Conservation (phyloP, 2,113 vertebrate genomes). For the Kryptolebias marmoratus region DNA sequence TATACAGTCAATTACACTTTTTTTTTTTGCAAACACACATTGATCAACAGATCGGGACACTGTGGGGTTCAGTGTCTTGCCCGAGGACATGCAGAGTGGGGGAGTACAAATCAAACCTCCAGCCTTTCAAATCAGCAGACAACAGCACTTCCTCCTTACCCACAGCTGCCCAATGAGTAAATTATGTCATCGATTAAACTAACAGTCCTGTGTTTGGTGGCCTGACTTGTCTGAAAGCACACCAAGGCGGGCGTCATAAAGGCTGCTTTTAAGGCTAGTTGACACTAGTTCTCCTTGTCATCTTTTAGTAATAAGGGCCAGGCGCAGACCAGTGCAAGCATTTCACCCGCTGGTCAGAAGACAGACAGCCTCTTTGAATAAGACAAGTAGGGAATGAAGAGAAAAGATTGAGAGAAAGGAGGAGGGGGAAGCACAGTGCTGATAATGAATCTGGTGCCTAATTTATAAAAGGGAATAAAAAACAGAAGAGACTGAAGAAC, state of each 20-base stretch:
- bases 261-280: conserved; percentile 77
- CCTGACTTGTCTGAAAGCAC: conserved; percentile 64
- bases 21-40: background rate
- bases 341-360: conserved; percentile 64
- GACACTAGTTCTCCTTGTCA: conserved; percentile 76
- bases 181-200: conserved; percentile 65
- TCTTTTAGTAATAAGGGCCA: conserved; percentile 75
- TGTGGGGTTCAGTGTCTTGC: background rate
- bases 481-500: background rate
- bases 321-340: conserved; percentile 54
- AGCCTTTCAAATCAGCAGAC: background rate
- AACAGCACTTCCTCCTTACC: background rate
- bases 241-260: conserved; percentile 70
- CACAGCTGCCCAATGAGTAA: background rate
- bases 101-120: background rate
- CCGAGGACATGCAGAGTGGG: background rate
- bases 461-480: conserved; percentile 27
- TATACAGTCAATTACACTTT: no score
- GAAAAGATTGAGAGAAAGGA: conserved; percentile 7
- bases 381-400: conserved; percentile 53
- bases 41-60: background rate
- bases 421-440: conserved; percentile 27
- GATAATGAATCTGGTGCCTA: conserved; percentile 24
- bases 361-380: conserved; percentile 63
- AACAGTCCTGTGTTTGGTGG: conserved; percentile 62